phyloP scores from a whole-genome alignment of 2,797 vertebrate genomes.

The Bovichtus variegatus region DNA sequence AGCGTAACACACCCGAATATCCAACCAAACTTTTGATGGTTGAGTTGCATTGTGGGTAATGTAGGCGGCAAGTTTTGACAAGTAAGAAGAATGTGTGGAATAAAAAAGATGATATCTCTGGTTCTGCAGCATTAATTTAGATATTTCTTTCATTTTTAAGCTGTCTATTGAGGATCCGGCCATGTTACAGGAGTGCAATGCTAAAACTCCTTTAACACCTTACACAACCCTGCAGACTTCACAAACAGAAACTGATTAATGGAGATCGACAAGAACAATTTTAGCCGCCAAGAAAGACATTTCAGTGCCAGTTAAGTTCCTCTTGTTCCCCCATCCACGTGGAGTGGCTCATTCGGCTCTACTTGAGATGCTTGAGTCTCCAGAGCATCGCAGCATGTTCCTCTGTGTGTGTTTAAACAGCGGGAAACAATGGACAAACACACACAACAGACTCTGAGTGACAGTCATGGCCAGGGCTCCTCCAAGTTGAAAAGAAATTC shows the following conservation, averaged over 20 bases:
- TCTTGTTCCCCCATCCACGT: background rate
- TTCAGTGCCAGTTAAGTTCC: conserved; percentile 4
- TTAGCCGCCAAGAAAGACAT: background rate
- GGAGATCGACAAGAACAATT: background rate
- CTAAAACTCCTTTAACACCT: background rate
- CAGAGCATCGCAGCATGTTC: conserved; percentile 15
- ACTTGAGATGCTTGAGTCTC: conserved; percentile 28
- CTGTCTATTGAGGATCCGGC: too few relatives aligned
- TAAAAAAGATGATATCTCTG: too few relatives aligned
- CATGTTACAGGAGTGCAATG: background rate
- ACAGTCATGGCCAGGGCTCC: conserved; percentile 54
- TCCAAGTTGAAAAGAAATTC: conserved; percentile 68
- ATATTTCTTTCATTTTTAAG: too few relatives aligned
- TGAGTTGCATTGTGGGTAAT: background rate
- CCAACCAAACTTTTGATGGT: background rate
- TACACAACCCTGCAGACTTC: background rate
- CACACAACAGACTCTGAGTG: conserved; percentile 13
- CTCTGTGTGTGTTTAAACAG: conserved; percentile 35
- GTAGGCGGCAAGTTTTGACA: background rate
- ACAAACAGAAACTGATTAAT: background rate
- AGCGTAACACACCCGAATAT: background rate
- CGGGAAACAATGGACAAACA: conserved; percentile 44
- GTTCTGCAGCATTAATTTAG: too few relatives aligned
- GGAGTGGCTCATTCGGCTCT: conserved; percentile 12
- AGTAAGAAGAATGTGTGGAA: too few relatives aligned